phyloP scores from a whole-genome alignment of 2,888 invertebrate genomes.

The Eupelmus urozonus region DNA sequence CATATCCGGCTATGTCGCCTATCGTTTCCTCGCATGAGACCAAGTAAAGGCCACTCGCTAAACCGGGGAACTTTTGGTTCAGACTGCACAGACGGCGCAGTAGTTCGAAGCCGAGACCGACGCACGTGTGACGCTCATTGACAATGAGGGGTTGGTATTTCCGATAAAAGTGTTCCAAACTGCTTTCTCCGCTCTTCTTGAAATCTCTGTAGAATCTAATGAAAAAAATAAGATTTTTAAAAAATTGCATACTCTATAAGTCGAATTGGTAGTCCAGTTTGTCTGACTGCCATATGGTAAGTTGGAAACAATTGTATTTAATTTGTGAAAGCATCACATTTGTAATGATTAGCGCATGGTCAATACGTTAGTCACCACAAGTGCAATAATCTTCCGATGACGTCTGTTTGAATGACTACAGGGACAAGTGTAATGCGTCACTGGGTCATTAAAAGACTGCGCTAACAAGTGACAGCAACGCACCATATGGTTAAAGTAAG shows the following conservation, averaged over 20 bases:
- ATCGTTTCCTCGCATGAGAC: conserved; percentile 91
- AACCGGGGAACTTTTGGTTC: conserved; percentile 83
- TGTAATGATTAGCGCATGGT: no score
- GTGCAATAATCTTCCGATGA: no score
- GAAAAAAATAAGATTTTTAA: not conserved
- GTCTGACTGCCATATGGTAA: not conserved
- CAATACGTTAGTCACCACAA: no score
- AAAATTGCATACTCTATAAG: not conserved
- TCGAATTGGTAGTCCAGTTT: no score
- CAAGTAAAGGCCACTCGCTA: conserved; percentile 84
- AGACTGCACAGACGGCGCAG: conserved; percentile 78
- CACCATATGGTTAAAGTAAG: no score
- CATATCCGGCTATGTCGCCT: conserved; percentile 77
- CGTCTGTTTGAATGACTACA: no score
- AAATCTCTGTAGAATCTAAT: conserved; percentile 80
- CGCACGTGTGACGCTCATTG: conserved; percentile 90
- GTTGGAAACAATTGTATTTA: not conserved
- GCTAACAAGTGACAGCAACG: no score
- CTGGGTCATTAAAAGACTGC: no score
- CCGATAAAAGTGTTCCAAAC: conserved; percentile 85
- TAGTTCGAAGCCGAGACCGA: conserved; percentile 91
- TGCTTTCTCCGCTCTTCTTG: conserved; percentile 82
- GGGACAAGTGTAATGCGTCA: no score
- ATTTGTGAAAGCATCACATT: no score
- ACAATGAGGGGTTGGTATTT: conserved; percentile 89